phyloP scores from a whole-genome alignment of 2,888 invertebrate genomes.

The Diogma glabrata region DNA sequence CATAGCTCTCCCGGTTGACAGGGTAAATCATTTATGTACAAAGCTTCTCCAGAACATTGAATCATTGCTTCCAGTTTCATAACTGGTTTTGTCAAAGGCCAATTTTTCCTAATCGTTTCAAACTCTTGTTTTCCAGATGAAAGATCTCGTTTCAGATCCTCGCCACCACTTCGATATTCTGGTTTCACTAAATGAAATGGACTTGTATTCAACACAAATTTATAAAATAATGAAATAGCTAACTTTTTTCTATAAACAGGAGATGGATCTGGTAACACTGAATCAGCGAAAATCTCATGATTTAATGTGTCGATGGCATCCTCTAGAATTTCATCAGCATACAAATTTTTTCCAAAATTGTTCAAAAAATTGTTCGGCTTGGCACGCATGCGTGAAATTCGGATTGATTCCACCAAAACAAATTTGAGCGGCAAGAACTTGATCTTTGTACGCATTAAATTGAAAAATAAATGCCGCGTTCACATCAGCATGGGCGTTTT shows the following conservation, averaged over 20 bases:
- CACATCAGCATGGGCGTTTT: conserved; percentile 63
- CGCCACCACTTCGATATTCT: conserved; percentile 45
- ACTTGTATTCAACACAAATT: conserved; percentile 41
- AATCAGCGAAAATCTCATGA: conserved; percentile 44
- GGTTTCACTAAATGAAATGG: conserved; percentile 39
- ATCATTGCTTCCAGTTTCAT: conserved; percentile 47
- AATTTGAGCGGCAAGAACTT: conserved; percentile 39
- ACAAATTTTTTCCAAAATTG: conserved; percentile 22
- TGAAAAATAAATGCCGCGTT: conserved; percentile 60
- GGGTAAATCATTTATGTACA: conserved; percentile 37
- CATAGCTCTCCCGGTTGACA: conserved; percentile 35
- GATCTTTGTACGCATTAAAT: conserved; percentile 35
- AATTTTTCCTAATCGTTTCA: conserved; percentile 56
- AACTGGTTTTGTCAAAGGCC: conserved; percentile 52
- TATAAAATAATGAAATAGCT: conserved; percentile 39
- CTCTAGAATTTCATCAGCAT: conserved; percentile 36
- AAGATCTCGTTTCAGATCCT: conserved; percentile 44
- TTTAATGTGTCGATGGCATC: conserved; percentile 23
- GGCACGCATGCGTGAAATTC: conserved; percentile 11
- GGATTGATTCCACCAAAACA: conserved; percentile 48
- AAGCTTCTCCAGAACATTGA: conserved; percentile 41
- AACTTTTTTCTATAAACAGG: conserved; percentile 56
- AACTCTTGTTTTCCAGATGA: conserved; percentile 59
- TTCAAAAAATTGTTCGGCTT: not conserved
- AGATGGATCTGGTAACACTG: conserved; percentile 48